Conservation (phyloP, 1,140 invertebrate species). For the Cherax quadricarinatus region DNA sequence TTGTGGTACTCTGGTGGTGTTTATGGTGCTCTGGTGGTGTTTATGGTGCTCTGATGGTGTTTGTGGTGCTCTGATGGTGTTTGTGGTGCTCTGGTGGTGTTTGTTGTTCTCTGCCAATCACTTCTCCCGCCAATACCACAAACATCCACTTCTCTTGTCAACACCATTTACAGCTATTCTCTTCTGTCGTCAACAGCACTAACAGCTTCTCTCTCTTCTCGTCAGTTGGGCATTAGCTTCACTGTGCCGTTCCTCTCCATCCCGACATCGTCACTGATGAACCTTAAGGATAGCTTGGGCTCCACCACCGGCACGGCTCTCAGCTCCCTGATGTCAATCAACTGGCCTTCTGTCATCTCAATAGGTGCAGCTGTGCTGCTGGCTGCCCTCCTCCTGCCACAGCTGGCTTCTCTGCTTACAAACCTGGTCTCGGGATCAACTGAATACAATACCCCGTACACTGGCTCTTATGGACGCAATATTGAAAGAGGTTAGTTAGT, state of each 20-base stretch:
- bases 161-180: too few species aligned
- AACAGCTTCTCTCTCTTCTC: not conserved
- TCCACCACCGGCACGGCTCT: constrained; percentile 44
- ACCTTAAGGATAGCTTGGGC: constrained; percentile 31
- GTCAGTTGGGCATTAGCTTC: constrained; percentile 70
- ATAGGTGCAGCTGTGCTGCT: constrained; percentile 23
- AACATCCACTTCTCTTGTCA: too few species aligned
- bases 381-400: constrained; percentile 59
- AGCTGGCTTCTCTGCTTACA: constrained; percentile 8
- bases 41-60: not conserved
- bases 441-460: not conserved
- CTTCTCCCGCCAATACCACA: too few species aligned
- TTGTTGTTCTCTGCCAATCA: not conserved
- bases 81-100: not conserved
- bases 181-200: too few species aligned
- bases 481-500: constrained; percentile 21
- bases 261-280: constrained; percentile 53
- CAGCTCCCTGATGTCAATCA: constrained; percentile 53
- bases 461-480: constrained; percentile 27
- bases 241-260: constrained; percentile 71
- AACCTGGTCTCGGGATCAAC: not conserved
- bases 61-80: not conserved
- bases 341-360: constrained; percentile 56
- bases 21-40: too few species aligned
- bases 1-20: not conserved